These are phyloP conservation scores for Aphidoletes aphidimyza DNA, from an alignment of 2,888 invertebrate genomes.

Conservation along the genomic window DNA sequence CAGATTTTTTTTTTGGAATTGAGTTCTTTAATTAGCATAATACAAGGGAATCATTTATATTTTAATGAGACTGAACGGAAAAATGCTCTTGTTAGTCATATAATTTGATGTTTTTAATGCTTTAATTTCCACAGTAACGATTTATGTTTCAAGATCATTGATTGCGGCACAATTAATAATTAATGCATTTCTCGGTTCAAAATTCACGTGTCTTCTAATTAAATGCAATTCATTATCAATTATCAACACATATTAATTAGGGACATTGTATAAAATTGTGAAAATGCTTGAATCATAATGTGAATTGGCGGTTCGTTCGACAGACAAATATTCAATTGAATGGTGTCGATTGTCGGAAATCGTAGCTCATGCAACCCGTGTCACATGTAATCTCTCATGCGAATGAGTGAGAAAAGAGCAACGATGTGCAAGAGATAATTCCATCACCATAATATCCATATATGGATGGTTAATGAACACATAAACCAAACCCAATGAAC, in stretches of 20 bases:
- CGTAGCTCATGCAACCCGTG: background rate
- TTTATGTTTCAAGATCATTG: too few species aligned
- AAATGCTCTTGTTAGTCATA: too few species aligned
- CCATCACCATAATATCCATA: background rate
- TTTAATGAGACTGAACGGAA: too few species aligned
- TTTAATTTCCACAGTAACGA: too few species aligned
- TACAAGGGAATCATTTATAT: too few species aligned
- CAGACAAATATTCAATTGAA: background rate
- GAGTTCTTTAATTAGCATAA: too few species aligned
- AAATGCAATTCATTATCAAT: conserved; percentile 43
- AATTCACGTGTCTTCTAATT: background rate
- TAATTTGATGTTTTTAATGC: too few species aligned
- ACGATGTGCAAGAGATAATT: background rate
- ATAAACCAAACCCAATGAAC: background rate
- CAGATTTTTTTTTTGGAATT: too few species aligned
- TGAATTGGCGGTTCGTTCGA: background rate
- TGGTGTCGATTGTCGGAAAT: conserved; percentile 23
- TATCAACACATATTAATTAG: conserved; percentile 1
- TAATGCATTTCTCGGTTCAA: background rate
- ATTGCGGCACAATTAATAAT: too few species aligned
- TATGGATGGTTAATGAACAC: conserved; percentile 13
- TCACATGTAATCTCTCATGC: background rate
- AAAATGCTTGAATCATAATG: background rate
- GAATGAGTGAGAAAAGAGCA: background rate
- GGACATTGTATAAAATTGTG: background rate